A percentile compares a stretch with the other conserved stretches of the same genome.
phyloP scores from a whole-genome alignment of 1,140 invertebrate species.

The Episyrphus balteatus region DNA sequence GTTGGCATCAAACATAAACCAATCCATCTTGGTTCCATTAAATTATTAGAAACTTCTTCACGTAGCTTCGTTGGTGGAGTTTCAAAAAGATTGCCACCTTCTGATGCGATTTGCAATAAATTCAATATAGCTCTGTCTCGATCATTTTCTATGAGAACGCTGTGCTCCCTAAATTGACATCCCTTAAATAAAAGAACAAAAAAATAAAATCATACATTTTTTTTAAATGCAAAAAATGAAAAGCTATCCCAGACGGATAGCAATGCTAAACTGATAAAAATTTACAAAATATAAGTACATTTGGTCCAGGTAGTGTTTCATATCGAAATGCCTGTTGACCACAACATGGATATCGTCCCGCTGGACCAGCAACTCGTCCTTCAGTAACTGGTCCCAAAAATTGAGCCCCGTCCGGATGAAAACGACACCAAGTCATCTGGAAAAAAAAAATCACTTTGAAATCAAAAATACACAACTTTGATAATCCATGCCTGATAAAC shows the following conservation, averaged over 20 bases:
- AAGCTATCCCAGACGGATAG: neutral
- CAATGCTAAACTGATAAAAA: neutral
- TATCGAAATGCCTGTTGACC: conserved; percentile 70
- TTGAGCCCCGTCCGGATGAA: conserved; percentile 63
- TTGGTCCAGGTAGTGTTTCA: conserved; percentile 47
- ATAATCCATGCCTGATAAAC: conserved; percentile 44
- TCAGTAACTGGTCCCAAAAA: conserved; percentile 59
- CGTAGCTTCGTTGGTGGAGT: conserved; percentile 19
- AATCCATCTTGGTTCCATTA: conserved; percentile 23
- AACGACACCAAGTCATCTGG: conserved; percentile 63
- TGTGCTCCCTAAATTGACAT: conserved; percentile 34
- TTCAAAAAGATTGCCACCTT: conserved; percentile 26
- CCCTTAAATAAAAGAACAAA: conserved; percentile 12
- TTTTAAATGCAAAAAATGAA: neutral
- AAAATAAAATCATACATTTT: too few species aligned
- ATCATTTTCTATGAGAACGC: conserved; percentile 31
- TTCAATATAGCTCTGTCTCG: conserved; percentile 30
- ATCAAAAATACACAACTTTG: neutral
- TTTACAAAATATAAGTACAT: too few species aligned
- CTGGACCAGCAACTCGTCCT: conserved; percentile 45
- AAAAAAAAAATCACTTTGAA: conserved; percentile 3
- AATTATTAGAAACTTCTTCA: conserved; percentile 14
- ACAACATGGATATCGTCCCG: conserved; percentile 74
- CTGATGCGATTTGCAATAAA: conserved; percentile 27
- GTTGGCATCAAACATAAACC: conserved; percentile 28